Evolutionary conservation across 2,888 invertebrate genomes (phyloP).

Genomic region (Eupeodes latifasciatus): DNA sequence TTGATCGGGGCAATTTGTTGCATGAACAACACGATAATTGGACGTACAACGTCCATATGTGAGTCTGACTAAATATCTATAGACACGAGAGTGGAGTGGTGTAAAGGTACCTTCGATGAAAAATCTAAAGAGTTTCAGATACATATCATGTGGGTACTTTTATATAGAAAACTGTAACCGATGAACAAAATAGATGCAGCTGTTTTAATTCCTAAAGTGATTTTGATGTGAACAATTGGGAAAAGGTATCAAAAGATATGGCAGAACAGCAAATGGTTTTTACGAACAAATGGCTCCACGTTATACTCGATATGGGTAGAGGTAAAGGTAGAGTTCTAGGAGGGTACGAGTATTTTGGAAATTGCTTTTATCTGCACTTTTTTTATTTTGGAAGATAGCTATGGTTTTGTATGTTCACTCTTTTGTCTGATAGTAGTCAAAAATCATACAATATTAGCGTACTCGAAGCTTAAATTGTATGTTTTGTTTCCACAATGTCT

Average conservation of each 20-base stretch:
- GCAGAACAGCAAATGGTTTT: background rate
- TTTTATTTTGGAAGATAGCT: background rate
- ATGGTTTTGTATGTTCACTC: no score
- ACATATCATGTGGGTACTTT: background rate
- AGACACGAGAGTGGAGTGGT: no score
- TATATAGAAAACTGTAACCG: background rate
- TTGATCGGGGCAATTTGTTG: conserved; percentile 46
- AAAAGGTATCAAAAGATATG: conserved; percentile 5
- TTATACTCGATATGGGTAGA: background rate
- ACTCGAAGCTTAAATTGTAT: no score
- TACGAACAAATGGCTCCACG: background rate
- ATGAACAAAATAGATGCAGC: conserved; percentile 9
- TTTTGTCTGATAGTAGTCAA: no score
- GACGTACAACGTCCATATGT: background rate
- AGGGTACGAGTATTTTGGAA: background rate
- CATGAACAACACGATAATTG: conserved; percentile 41
- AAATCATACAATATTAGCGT: no score
- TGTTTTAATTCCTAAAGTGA: conserved; percentile 39
- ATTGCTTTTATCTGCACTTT: background rate
- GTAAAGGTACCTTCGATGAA: background rate
- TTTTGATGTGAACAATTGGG: conserved; percentile 31
- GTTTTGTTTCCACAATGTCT: background rate
- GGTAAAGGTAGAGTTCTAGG: no score
- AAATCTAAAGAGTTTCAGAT: background rate
- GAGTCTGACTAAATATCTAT: background rate